Evolutionary conservation across 2,797 vertebrate species (phyloP).

Genomic region (Dryobates pubescens): DNA sequence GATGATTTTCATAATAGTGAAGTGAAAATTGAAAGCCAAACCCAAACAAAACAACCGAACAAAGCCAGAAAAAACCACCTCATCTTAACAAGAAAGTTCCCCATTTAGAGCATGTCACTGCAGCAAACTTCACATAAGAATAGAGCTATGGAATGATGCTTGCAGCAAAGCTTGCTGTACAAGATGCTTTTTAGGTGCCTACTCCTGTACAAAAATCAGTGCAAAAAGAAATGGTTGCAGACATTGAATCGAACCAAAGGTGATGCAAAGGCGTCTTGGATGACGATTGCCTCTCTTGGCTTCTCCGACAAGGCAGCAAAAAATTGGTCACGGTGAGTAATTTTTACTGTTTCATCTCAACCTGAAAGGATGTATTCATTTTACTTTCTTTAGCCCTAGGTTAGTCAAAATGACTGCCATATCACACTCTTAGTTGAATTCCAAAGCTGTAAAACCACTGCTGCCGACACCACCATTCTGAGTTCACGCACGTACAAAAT

Average conservation of each 20-base stretch:
- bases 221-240: neutral
- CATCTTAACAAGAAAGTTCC: neutral
- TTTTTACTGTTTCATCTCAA: constrained; percentile 35
- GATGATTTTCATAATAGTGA: neutral
- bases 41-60: neutral
- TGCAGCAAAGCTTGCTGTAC: neutral
- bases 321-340: neutral
- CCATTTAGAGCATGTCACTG: neutral
- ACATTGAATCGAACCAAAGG: constrained; percentile 8
- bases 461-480: neutral
- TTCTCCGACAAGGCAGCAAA: neutral
- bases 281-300: neutral
- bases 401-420: neutral
- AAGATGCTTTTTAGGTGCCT: neutral
- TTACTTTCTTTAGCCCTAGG: constrained; percentile 25
- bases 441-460: constrained; percentile 3
- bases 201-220: neutral
- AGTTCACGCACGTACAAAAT: neutral
- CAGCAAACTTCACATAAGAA: neutral
- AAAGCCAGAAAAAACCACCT: neutral
- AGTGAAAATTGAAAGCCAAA: neutral
- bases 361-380: constrained; percentile 35
- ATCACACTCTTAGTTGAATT: constrained; percentile 27
- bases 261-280: neutral
- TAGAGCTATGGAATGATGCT: neutral